These are phyloP conservation scores for Microchrysa polita DNA, from an alignment of 2,888 invertebrate species.

Conservation along the genomic window DNA sequence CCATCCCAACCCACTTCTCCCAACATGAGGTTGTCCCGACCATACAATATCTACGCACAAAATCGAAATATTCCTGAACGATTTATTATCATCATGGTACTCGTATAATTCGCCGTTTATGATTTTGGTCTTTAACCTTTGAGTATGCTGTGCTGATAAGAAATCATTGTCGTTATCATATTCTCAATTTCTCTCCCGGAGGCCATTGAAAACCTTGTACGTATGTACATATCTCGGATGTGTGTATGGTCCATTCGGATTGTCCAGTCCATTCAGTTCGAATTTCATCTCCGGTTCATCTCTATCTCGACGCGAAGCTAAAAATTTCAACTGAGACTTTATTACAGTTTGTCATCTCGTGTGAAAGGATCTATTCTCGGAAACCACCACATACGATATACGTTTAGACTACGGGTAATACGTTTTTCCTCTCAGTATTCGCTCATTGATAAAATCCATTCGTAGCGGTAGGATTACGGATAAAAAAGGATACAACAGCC, in stretches of 20 bases:
- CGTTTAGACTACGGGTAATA: too few species aligned
- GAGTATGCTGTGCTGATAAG: conserved; percentile 34
- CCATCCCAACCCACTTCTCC: too few species aligned
- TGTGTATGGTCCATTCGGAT: background rate
- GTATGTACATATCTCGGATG: too few species aligned
- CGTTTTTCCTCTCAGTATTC: too few species aligned
- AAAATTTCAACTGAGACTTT: conserved; percentile 10
- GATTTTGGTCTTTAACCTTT: conserved; percentile 42
- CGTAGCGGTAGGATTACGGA: too few species aligned
- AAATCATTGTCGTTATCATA: background rate
- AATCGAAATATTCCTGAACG: background rate
- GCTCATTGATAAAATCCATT: too few species aligned
- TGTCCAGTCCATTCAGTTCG: background rate
- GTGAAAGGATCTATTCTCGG: conserved; percentile 50
- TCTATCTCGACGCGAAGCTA: too few species aligned
- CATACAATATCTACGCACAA: background rate
- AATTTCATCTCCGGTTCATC: background rate
- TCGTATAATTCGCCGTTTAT: conserved; percentile 5
- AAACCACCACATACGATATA: too few species aligned
- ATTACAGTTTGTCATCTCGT: conserved; percentile 51
- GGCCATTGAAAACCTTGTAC: conserved; percentile 23
- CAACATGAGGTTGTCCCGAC: background rate
- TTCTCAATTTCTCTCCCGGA: conserved; percentile 14
- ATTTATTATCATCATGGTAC: too few species aligned
- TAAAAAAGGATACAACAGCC: background rate